Evolutionary conservation across 2,113 vertebrate genomes (phyloP).

Genomic region (Nibea albiflora): DNA sequence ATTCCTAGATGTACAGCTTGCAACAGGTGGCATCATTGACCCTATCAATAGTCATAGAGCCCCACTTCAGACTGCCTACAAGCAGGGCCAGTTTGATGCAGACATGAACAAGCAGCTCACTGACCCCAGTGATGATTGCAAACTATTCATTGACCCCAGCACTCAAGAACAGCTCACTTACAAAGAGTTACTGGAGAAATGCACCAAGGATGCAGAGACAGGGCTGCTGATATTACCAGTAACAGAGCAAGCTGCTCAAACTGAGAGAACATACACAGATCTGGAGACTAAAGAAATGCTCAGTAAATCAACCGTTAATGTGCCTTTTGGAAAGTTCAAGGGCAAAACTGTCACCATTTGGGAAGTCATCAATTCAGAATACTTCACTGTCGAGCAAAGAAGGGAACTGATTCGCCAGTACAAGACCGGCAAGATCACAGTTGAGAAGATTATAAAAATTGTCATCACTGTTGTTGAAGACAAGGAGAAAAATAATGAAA

Average conservation of each 20-base stretch:
- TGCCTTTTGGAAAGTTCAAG: slow-evolving; percentile 90
- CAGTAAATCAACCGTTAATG: slow-evolving; percentile 87
- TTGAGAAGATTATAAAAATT: slow-evolving; percentile 96
- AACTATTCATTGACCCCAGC: slow-evolving; percentile 93
- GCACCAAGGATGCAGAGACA: slow-evolving; percentile 87
- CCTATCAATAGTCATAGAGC: slow-evolving; percentile 91
- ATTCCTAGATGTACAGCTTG: slow-evolving; percentile 94
- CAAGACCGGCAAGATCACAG: slow-evolving; percentile 93
- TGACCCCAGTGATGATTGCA: slow-evolving; percentile 87
- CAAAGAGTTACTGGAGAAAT: slow-evolving; percentile 89
- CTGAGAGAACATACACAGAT: slow-evolving; percentile 87
- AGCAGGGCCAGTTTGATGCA: slow-evolving; percentile 88
- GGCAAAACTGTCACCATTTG: slow-evolving; percentile 94
- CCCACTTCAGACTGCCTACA: slow-evolving; percentile 88
- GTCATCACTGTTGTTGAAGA: slow-evolving; percentile 95
- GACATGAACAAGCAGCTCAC: slow-evolving; percentile 88
- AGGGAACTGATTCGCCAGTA: slow-evolving; percentile 94
- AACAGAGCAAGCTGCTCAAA: slow-evolving; percentile 85
- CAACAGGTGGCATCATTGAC: slow-evolving; percentile 94
- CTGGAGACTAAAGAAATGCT: slow-evolving; percentile 90
- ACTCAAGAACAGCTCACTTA: slow-evolving; percentile 93
- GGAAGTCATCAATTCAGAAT: slow-evolving; percentile 96
- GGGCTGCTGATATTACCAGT: slow-evolving; percentile 89
- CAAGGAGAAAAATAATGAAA: slow-evolving; percentile 87
- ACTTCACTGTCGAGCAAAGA: slow-evolving; percentile 92